Conservation (phyloP, 2,797 vertebrate genomes). For the Chiroxiphia lanceolata region DNA sequence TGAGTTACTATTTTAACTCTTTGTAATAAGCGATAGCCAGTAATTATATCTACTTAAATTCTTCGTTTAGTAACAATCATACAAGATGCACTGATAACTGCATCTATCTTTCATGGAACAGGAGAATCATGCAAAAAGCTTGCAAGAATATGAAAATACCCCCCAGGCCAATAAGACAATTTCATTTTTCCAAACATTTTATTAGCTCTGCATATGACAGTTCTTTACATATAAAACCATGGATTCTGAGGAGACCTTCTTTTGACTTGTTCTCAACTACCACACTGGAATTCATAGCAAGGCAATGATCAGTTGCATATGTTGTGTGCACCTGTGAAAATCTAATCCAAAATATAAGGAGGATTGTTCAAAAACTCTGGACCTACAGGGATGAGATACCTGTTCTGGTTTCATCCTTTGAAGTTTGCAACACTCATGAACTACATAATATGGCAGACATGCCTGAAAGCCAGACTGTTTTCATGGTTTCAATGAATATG, state of each 20-base stretch:
- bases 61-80: background rate
- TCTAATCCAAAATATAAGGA: background rate
- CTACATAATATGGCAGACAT: background rate
- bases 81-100: background rate
- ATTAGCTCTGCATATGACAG: background rate
- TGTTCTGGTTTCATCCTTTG: background rate
- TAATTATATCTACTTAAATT: background rate
- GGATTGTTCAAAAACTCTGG: background rate
- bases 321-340: background rate
- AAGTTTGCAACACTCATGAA: background rate
- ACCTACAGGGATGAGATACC: background rate
- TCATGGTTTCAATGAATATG: background rate
- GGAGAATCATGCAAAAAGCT: background rate
- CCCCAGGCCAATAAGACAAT: background rate
- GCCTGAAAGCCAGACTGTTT: background rate
- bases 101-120: background rate
- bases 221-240: background rate
- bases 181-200: background rate
- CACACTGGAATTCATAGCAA: background rate
- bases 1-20: background rate
- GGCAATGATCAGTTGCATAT: background rate
- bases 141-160: background rate
- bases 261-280: background rate
- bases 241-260: background rate
- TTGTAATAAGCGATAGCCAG: background rate